phyloP scores from a whole-genome alignment of 2,113 vertebrate genomes.

The Leptodactylus fuscus region DNA sequence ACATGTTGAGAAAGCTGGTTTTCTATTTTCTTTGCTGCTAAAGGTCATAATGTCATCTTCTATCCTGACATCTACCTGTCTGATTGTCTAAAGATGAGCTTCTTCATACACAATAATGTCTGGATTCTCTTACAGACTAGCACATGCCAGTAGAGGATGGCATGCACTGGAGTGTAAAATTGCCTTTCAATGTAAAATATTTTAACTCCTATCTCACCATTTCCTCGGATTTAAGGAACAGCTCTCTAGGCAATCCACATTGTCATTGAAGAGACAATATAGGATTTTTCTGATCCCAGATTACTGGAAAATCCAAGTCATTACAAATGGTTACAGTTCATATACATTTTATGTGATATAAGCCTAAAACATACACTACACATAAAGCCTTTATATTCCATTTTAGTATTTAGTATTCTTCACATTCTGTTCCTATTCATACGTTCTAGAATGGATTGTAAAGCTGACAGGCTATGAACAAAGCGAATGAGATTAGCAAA shows the following conservation, averaged over 20 bases:
- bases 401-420: background rate
- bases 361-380: background rate
- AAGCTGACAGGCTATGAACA: background rate
- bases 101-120: background rate
- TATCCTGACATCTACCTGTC: background rate
- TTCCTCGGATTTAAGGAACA: background rate
- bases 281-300: background rate
- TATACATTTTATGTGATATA: background rate
- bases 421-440: background rate
- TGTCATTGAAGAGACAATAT: background rate
- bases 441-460: background rate
- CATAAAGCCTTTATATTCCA: background rate
- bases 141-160: background rate
- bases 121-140: constrained; percentile 3
- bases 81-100: background rate
- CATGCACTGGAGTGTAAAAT: background rate
- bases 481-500: background rate
- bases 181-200: background rate
- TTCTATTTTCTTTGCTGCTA: background rate
- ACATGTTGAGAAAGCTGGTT: background rate
- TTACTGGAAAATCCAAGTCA: background rate
- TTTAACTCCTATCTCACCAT: background rate
- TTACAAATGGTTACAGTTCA: background rate
- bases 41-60: constrained; percentile 29
- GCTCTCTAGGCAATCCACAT: background rate